Base-by-base conservation (phyloP, 2,113 vertebrate species). In the Gavialis gangeticus region DNA sequence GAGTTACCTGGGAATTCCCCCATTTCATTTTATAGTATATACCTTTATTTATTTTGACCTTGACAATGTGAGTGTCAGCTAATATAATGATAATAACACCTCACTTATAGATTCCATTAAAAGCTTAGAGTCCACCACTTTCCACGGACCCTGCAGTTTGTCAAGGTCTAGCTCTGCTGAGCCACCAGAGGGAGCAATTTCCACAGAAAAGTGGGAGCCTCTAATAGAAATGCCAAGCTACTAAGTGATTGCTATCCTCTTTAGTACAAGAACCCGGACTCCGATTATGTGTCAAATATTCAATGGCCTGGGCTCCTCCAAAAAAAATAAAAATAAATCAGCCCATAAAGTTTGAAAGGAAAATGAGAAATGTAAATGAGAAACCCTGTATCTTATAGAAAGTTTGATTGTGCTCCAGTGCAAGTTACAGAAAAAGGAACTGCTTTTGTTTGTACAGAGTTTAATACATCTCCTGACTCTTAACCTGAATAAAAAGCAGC, bases 111-210 rank as follows among this genome's bases (percentile, higher is more conserved):
- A 89, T 59, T 46, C 81, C 90, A 75, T 84, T 9, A 1, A 5
- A 92, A 82, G 2, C 16, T 27, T 75, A n/a, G 12, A 87, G 85
- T 69, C n/a, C 28, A 60, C 56, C 1, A 21, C n/a, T 63, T 67
- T 77, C 24, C 30, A n/a, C 3, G 6, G 46, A 19, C 10, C 4
- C 21, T 46, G 15, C 63, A 56, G 12, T 27, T 69, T 78, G 78
- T 15, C 27, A 80, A 89, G 66, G 75, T 91, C 28, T 82, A 75
- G 18, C 75, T 75, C 9, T 37, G 59, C 21, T 75, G 30, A 81
- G 88, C 89, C 97, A 95, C 90, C n/a, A 97, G 97, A 97, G 96
- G 97, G 97, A 95, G 97, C 88, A 89, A 83, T 84, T 25, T 94
- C 58, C 94, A 95, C 75, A 85, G 34, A 46, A 16, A 15, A 91